Evolutionary conservation across 2,888 invertebrate genomes (phyloP).

Genomic region (Saturnia pavonia): DNA sequence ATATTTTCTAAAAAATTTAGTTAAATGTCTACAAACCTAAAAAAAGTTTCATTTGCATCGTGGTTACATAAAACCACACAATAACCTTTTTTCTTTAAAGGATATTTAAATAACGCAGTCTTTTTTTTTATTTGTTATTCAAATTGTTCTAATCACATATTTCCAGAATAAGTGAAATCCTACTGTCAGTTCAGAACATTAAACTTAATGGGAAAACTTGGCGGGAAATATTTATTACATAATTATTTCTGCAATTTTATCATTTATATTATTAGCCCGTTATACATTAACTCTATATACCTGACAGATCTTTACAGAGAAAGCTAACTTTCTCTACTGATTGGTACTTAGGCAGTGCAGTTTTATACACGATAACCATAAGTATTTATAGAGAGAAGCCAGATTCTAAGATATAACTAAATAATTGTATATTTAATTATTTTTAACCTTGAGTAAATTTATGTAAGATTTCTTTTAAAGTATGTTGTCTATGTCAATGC

Average conservation of each 20-base stretch:
- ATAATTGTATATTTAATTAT: neutral
- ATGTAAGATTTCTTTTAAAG: neutral
- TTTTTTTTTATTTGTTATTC: neutral
- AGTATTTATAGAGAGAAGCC: conserved; percentile 7
- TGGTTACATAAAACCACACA: too few relatives aligned
- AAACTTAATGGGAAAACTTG: neutral
- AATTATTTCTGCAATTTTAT: neutral
- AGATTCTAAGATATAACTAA: neutral
- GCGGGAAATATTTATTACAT: neutral
- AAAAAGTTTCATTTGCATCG: too few relatives aligned
- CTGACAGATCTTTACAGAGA: conserved; percentile 53
- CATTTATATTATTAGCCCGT: neutral
- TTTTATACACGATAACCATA: conserved; percentile 18
- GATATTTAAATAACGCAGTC: neutral
- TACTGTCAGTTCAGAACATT: neutral
- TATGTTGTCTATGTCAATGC: neutral
- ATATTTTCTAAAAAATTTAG: too few relatives aligned
- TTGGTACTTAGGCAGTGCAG: conserved; percentile 38
- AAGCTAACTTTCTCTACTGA: conserved; percentile 67
- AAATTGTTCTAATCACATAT: neutral
- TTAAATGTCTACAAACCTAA: too few relatives aligned
- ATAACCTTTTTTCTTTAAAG: too few relatives aligned
- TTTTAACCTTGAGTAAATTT: neutral
- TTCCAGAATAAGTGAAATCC: too few relatives aligned
- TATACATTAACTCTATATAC: conserved; percentile 31